phyloP scores from a whole-genome alignment of 2,797 vertebrate species.

The Poeciliopsis infans region DNA sequence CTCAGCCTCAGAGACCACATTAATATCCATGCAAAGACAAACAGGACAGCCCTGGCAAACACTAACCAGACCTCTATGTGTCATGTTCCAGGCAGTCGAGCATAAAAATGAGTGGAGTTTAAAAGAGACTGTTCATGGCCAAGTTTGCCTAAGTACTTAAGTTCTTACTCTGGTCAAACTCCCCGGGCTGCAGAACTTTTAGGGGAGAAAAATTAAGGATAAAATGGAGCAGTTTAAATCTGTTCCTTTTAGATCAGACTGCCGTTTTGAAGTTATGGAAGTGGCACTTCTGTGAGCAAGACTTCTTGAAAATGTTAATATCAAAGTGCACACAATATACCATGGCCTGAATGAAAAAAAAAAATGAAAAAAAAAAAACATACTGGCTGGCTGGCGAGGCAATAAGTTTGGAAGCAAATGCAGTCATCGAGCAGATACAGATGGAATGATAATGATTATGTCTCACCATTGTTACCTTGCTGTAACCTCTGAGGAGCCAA shows the following conservation, averaged over 20 bases:
- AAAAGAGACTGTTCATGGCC: constrained; percentile 47
- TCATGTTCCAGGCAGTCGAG: constrained; percentile 49
- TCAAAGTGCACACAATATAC: constrained; percentile 56
- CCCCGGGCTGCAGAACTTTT: constrained; percentile 16
- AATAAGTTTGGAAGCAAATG: constrained; percentile 57
- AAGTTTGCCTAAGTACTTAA: constrained; percentile 25
- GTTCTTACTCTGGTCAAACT: constrained; percentile 42
- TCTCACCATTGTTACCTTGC: constrained; percentile 37
- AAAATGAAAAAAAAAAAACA: constrained; percentile 19
- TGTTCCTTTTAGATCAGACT: constrained; percentile 32
- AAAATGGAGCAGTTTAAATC: constrained; percentile 30
- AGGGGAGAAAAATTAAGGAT: neutral
- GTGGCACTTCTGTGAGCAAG: constrained; percentile 44
- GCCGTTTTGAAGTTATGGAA: constrained; percentile 45
- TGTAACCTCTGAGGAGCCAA: constrained; percentile 29
- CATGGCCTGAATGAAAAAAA: constrained; percentile 16
- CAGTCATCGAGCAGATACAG: constrained; percentile 32
- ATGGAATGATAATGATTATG: constrained; percentile 59
- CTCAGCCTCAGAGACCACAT: constrained; percentile 55
- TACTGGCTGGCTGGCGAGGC: constrained; percentile 44
- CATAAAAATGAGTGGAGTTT: constrained; percentile 12
- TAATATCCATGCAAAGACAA: constrained; percentile 62
- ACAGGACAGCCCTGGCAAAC: constrained; percentile 51
- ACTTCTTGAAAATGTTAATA: constrained; percentile 49
- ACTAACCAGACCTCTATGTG: constrained; percentile 53